A percentile compares a stretch with the other conserved stretches of the same genome.
These are phyloP conservation scores for Lasioglossum zephyrum DNA, from an alignment of 2,888 invertebrate species.

Conservation along the genomic window DNA sequence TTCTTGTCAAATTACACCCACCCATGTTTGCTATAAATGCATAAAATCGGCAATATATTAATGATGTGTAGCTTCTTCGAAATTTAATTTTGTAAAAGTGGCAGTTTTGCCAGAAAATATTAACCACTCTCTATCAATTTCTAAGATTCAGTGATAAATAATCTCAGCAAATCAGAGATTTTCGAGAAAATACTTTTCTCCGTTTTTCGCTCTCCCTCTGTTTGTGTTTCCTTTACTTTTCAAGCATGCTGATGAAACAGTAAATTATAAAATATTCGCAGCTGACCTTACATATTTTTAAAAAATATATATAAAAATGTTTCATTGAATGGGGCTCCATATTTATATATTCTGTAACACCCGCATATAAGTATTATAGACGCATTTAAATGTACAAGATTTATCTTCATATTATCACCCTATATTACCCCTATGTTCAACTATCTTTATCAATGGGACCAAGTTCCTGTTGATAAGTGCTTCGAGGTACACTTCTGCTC, in stretches of 20 bases:
- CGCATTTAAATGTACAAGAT: not conserved
- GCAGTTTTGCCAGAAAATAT: not conserved
- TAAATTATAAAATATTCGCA: not conserved
- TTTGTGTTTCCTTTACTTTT: not conserved
- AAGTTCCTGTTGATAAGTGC: not conserved
- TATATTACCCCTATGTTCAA: not conserved
- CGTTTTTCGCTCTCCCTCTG: not conserved
- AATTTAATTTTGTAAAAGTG: not conserved
- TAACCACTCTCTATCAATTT: not conserved
- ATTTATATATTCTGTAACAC: not conserved
- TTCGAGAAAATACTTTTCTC: constrained; percentile 3
- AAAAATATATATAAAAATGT: not conserved
- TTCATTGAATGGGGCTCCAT: not conserved
- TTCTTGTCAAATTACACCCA: too few relatives aligned
- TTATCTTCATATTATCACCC: not conserved
- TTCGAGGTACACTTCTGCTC: not conserved
- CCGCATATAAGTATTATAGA: not conserved
- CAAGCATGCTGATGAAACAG: constrained; percentile 3
- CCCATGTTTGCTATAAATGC: too few relatives aligned
- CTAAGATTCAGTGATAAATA: not conserved
- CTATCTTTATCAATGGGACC: not conserved
- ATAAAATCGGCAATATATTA: not conserved
- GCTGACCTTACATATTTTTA: not conserved
- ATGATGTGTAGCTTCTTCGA: not conserved
- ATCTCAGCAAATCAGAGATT: not conserved